Evolutionary conservation across 2,888 invertebrate genomes (phyloP), one percentile per base, ranked within the genome.

Genomic region (Eulithis prunata): DNA sequence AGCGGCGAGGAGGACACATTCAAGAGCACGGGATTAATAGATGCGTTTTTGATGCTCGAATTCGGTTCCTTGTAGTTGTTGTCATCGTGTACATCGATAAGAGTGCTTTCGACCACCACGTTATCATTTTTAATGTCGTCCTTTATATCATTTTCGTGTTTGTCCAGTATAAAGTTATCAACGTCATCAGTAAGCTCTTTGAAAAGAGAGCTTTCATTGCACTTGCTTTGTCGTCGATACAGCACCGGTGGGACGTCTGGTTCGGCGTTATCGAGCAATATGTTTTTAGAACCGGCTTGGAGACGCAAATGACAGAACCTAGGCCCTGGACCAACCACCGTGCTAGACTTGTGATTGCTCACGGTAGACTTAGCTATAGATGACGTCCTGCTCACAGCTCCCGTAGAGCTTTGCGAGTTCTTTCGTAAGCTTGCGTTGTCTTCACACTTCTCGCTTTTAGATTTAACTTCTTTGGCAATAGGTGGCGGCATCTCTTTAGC

Each of bases 251-350:
- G 95, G 38, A 96, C 94, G 71, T 94, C 94, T 53, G 95, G 95
- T 74, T 96, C 96, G 43, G 96, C 95, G 77, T 96, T 97, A 84
- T 97, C 97, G 32, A 97, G 89, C 5, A 97, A 88, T 76, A 97
- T 96, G 82, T 97, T 97, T 80, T 96, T 96, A 11, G 96, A 96
- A 6, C 96, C 96, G 6, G 95, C 95, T 78, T 96, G 96, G 77
- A 97, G 94, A 46, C 96, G 94, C 79, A 97, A 94, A 59, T 97
- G 96, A 78, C 97, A 97, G 76, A 96, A 95, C 70, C 97, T 93
- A 1, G 97, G 96, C 0, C 96, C 96, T 11, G 93, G 93, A 2
- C 93, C 93, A 0, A 93, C 92, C 77, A 91, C 91, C 13, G 87
- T 89, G 66, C 88, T 91, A 53, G 92, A 93, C 75, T 91, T 93